A percentile compares a stretch with the other conserved stretches of the same genome.
Evolutionary conservation across 1,140 invertebrate genomes (phyloP).

Genomic region (Radopholus similis): DNA sequence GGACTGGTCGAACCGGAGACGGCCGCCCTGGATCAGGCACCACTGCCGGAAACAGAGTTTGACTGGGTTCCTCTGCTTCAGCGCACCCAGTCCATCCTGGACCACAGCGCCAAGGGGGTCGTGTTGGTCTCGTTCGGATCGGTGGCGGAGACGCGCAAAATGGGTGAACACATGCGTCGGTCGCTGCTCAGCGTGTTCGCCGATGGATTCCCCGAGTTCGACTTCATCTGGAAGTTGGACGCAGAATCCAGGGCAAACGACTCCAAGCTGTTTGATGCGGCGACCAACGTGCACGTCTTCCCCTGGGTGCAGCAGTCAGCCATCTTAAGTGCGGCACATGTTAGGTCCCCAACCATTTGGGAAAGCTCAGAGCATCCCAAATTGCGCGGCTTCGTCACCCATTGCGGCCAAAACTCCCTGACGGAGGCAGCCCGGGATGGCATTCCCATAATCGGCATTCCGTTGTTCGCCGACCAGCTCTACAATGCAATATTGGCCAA

Average conservation of each 20-base stretch:
- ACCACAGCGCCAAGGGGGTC: conserved; percentile 7
- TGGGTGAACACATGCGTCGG: conserved; percentile 4
- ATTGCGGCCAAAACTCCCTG: conserved; percentile 75
- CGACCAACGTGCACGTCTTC: not conserved
- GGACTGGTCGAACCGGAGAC: not conserved
- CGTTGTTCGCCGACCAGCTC: conserved; percentile 39
- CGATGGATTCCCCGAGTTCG: not conserved
- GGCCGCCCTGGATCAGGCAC: conserved; percentile 7
- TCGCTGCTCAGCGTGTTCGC: conserved; percentile 17
- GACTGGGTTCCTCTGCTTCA: not conserved
- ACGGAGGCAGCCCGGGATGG: conserved; percentile 77
- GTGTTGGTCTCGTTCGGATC: conserved; percentile 31
- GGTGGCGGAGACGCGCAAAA: conserved; percentile 22
- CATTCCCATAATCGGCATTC: conserved; percentile 74
- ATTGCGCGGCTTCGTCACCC: conserved; percentile 71
- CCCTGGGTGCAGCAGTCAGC: not conserved
- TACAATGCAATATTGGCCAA: conserved; percentile 29
- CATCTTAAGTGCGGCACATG: conserved; percentile 1
- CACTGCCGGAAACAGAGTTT: not conserved
- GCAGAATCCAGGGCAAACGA: not conserved
- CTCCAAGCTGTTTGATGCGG: not conserved
- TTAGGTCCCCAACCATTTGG: no score
- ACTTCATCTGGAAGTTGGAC: conserved; percentile 29
- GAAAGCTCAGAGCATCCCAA: not conserved
- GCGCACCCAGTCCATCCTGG: not conserved